These are phyloP conservation scores for Thysanoteuthis rhombus DNA, from an alignment of 2,888 invertebrate species.

Conservation along the genomic window DNA sequence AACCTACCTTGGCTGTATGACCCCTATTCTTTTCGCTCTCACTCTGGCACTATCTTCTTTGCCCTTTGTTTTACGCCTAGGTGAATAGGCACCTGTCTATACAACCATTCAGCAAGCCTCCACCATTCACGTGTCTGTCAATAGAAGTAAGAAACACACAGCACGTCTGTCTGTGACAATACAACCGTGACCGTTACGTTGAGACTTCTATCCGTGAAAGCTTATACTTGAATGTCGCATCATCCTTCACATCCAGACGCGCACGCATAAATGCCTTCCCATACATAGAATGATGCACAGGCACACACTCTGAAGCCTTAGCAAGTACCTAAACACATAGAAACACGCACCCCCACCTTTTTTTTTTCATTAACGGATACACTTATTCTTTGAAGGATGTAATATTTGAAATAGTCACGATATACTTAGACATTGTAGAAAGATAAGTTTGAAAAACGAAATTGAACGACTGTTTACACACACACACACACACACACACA, in stretches of 20 bases:
- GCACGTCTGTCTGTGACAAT: background rate
- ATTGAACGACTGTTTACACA: no score
- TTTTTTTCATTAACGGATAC: background rate
- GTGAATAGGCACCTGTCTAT: background rate
- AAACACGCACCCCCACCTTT: no score
- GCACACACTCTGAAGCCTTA: background rate
- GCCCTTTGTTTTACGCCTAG: background rate
- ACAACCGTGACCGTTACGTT: background rate
- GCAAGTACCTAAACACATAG: background rate
- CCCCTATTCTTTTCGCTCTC: slow-evolving; percentile 12
- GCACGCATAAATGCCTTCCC: background rate
- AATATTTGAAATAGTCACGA: background rate
- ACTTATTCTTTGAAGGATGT: background rate
- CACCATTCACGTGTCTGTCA: background rate
- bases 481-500: no score
- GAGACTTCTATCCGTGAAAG: background rate
- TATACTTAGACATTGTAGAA: background rate
- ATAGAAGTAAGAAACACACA: background rate
- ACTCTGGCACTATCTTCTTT: background rate
- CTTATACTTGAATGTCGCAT: background rate
- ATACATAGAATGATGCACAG: background rate
- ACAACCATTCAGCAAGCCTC: background rate
- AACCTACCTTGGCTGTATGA: background rate
- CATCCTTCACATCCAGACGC: no score
- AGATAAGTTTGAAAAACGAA: background rate